A percentile compares a stretch with the other conserved stretches of the same genome.
Evolutionary conservation across 2,888 invertebrate genomes (phyloP).

Genomic region (Caenorhabditis sp.): DNA sequence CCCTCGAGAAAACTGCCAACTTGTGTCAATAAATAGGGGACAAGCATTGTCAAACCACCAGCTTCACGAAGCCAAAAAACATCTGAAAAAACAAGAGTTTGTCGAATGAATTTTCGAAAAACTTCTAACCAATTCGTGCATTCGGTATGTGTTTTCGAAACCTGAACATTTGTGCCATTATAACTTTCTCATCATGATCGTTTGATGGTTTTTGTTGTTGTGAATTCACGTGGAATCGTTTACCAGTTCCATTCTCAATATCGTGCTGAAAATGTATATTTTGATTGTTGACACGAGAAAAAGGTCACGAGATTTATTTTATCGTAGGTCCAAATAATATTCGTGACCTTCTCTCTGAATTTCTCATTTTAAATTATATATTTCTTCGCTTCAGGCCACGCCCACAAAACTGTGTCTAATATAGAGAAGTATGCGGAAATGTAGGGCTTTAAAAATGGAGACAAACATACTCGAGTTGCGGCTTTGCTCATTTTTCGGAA

Average conservation of each 20-base stretch:
- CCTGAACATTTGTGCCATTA: constrained; percentile 39
- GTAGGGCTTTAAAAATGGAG: no score
- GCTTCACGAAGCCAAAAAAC: constrained; percentile 42
- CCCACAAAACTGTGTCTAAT: no score
- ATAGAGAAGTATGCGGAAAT: no score
- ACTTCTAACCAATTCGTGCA: constrained; percentile 28
- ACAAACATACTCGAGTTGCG: constrained; percentile 6
- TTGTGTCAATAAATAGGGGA: constrained; percentile 35
- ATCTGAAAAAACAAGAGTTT: constrained; percentile 31
- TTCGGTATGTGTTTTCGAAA: constrained; percentile 27
- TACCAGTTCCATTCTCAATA: constrained; percentile 12
- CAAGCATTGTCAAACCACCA: constrained; percentile 39
- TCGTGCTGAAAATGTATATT: constrained; percentile 11
- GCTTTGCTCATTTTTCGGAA: constrained; percentile 39
- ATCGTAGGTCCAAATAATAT: no score
- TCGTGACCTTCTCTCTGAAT: no score
- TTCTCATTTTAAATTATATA: no score
- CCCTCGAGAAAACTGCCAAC: constrained; percentile 37
- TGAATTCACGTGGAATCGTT: constrained; percentile 31
- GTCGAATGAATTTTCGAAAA: background rate
- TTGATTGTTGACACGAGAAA: background rate
- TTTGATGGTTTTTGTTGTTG: constrained; percentile 26
- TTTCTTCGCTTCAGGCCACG: no score
- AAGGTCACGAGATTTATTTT: no score
- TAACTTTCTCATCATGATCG: constrained; percentile 23